A percentile compares a stretch with the other conserved stretches of the same genome.
phyloP scores from a whole-genome alignment of 64 coral and sea anemone species.

The Pocillopora verrucosa region DNA sequence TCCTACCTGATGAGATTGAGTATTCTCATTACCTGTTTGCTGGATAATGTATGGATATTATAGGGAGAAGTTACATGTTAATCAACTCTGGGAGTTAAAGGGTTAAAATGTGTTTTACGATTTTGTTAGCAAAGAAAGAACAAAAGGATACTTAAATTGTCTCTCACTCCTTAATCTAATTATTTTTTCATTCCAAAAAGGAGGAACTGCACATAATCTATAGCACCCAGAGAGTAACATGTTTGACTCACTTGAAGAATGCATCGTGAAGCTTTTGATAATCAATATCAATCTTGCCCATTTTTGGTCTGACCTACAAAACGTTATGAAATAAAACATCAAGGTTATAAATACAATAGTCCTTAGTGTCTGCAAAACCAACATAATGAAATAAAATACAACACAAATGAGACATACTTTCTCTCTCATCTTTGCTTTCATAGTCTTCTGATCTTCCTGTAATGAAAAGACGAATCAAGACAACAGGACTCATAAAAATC shows the following conservation, averaged over 20 bases:
- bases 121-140: no score
- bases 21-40: no score
- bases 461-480: neutral
- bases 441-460: slow-evolving; percentile 91
- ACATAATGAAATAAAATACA: neutral
- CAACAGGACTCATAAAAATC: slow-evolving; percentile 4
- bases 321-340: neutral
- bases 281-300: slow-evolving; percentile 99
- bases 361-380: neutral
- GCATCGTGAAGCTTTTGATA: slow-evolving; percentile 99
- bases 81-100: no score
- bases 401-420: slow-evolving; percentile 57
- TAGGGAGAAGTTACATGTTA: no score
- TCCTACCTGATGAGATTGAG: no score
- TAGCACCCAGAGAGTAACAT: neutral
- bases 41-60: no score
- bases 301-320: slow-evolving; percentile 90
- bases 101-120: no score
- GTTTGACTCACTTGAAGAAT: slow-evolving; percentile 94
- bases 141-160: no score
- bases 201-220: neutral
- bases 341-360: neutral
- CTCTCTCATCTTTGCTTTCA: slow-evolving; percentile 99
- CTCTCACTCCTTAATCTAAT: neutral
- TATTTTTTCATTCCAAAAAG: neutral